Conservation (phyloP, 2,888 invertebrate genomes). For the Drosophila antonietae region DNA sequence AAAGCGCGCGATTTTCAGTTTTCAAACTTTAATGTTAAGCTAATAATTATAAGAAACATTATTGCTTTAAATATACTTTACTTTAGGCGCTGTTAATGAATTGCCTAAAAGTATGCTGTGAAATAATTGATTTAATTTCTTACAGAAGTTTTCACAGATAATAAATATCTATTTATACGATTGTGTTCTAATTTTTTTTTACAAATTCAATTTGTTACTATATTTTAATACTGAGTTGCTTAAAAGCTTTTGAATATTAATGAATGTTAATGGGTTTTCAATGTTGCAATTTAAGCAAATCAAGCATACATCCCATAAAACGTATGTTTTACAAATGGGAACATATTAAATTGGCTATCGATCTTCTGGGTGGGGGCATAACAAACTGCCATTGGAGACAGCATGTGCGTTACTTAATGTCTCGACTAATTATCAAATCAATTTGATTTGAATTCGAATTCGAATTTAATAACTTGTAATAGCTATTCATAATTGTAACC, state of each 20-base stretch:
- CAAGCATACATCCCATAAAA: constrained; percentile 17
- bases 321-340: constrained; percentile 14
- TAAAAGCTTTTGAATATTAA: neutral
- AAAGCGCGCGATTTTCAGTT: neutral
- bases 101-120: neutral
- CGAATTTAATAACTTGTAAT: constrained; percentile 58
- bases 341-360: constrained; percentile 13
- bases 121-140: neutral
- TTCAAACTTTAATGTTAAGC: neutral
- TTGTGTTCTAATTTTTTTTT: too few species aligned
- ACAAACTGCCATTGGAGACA: constrained; percentile 25
- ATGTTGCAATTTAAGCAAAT: neutral
- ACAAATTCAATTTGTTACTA: neutral
- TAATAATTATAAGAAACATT: neutral
- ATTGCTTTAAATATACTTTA: neutral
- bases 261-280: neutral
- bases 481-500: constrained; percentile 48
- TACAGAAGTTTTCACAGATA: neutral
- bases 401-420: constrained; percentile 38
- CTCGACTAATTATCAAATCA: constrained; percentile 38
- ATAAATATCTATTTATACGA: neutral
- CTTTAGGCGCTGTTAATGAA: neutral
- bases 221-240: neutral
- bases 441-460: constrained; percentile 52
- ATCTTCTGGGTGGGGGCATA: constrained; percentile 5